A percentile compares a stretch with the other conserved stretches of the same genome.
Conservation (phyloP, 2,113 vertebrate genomes). For the Vulpes lagopus region DNA sequence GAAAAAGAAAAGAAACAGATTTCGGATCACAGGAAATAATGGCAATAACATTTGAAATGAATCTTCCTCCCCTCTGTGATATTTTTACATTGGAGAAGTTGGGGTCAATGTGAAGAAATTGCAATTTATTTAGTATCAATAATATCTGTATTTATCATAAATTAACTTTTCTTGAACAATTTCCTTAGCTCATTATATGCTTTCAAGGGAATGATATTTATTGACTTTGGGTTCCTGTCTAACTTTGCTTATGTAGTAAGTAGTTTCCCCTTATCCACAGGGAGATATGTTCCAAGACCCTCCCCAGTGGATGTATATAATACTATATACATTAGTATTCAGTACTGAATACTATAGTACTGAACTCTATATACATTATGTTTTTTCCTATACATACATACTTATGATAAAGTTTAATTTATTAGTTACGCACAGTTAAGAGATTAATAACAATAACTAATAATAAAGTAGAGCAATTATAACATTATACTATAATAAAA, state of each 20-base stretch:
- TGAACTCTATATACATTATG: not conserved
- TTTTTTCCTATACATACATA: not conserved
- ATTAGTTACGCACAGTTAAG: not conserved
- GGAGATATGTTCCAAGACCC: not conserved
- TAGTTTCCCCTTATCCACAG: not conserved
- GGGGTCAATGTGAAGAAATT: not conserved
- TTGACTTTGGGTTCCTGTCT: not conserved
- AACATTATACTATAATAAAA: not conserved
- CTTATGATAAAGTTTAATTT: not conserved
- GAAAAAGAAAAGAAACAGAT: not conserved
- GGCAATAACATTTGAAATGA: conserved; percentile 37
- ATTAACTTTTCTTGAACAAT: not conserved
- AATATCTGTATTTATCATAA: not conserved
- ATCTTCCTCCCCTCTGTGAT: not conserved
- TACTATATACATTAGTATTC: not conserved
- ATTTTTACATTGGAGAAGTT: not conserved
- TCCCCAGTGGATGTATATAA: not conserved
- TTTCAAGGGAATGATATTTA: not conserved
- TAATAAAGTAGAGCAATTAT: not conserved
- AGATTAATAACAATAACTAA: not conserved
- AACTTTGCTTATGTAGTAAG: conserved; percentile 39
- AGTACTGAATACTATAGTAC: not conserved
- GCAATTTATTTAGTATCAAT: not conserved
- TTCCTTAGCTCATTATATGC: conserved; percentile 5
- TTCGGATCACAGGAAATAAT: not conserved